Base-by-base conservation (phyloP, 1,140 invertebrate species). In the Cotesia typhae region DNA sequence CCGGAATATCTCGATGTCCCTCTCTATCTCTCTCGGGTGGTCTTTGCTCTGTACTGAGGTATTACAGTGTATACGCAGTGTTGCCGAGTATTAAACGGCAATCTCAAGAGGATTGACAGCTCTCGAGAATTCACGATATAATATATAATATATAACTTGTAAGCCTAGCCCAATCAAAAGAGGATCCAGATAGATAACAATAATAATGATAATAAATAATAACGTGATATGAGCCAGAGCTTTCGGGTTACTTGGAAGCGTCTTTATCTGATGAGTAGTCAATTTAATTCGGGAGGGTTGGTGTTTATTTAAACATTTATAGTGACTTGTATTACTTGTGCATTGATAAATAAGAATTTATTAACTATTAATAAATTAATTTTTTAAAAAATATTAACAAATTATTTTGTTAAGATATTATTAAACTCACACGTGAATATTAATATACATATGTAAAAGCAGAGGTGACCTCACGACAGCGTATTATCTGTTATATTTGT, bases 261-360 rank as follows among this genome's bases (percentile, higher is more conserved):
- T 28, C 80, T 83, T 83, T 83, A 83, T 84, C 81, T 82, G 82
- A 76, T 78, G 74, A 77, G 28, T 28, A 28, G 28, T 28, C 28
- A 28, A 80, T 77, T 83, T 83, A 81, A 82, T 83, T 83, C 78
- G 79, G 79, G 80, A 81, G 78, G 28, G 28, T 28, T 28, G 28
- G 28, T 28, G 28, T 28, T 28, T 28, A 28, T 83, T 82, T 75
- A 83, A 84, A 84, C 83, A 83, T 84, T 83, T 84, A 83, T 83
- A 84, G 77, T 77, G 73, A 72, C 73, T 28, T 28, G 28, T 28
- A 28, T 28, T 28, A 28, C 28, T 28, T 28, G 28, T 28, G 28
- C 28, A 28, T 28, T 28, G 28, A 28, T 28, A 28, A 2, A 28
- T 2, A 28, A 28, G 28, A 28, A 28, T 28, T 28, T 28, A 28